Evolutionary conservation across 2,113 vertebrate genomes (phyloP).

Genomic region (Oryzias woworae): DNA sequence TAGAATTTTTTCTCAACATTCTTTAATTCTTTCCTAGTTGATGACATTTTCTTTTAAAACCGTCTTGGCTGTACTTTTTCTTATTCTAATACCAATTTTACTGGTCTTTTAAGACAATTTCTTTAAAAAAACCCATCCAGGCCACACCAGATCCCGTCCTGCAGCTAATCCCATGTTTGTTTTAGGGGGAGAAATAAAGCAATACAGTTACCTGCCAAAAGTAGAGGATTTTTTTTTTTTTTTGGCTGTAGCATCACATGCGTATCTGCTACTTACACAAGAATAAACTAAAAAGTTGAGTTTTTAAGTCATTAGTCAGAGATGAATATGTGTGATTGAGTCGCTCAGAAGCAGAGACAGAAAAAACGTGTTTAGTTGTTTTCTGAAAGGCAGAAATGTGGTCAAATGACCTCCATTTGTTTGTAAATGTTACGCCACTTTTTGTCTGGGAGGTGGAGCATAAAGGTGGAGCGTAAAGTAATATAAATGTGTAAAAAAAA

Average conservation of each 20-base stretch:
- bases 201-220: slow-evolving; percentile 24
- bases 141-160: slow-evolving; percentile 35
- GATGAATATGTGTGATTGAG: no score
- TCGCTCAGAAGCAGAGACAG: no score
- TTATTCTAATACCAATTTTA: neutral
- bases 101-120: slow-evolving; percentile 21
- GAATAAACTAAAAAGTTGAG: neutral
- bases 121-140: slow-evolving; percentile 44
- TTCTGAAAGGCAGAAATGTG: no score
- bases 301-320: no score
- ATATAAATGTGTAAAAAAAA: no score
- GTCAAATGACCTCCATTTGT: no score
- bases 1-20: no score
- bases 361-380: no score
- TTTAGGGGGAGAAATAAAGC: slow-evolving; percentile 3
- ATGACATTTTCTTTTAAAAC: slow-evolving; percentile 14
- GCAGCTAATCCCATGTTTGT: slow-evolving; percentile 40
- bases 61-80: slow-evolving; percentile 22
- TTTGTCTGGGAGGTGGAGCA: no score
- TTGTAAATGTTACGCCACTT: no score
- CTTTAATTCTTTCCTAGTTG: no score
- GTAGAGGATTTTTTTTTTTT: slow-evolving; percentile 14
- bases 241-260: slow-evolving; percentile 17
- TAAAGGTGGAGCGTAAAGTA: no score
- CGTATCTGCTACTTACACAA: slow-evolving; percentile 19